phyloP scores from a whole-genome alignment of 1,140 invertebrate genomes.

The Halictus rubicundus region DNA sequence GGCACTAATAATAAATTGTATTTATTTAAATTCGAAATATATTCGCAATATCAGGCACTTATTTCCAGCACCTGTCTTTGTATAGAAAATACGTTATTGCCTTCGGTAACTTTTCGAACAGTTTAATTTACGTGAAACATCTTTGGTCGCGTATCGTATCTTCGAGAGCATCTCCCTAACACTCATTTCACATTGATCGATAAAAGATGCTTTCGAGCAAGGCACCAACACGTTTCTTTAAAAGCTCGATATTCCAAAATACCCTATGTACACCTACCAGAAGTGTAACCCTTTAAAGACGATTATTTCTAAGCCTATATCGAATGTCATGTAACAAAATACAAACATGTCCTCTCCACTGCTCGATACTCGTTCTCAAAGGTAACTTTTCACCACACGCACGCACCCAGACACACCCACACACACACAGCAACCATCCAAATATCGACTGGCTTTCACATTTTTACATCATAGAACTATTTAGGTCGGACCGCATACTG shows the following conservation, averaged over 20 bases:
- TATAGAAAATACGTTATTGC: background rate
- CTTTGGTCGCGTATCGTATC: conserved; percentile 22
- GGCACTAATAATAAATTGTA: conserved; percentile 26
- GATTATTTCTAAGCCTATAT: background rate
- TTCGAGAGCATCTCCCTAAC: too few relatives aligned
- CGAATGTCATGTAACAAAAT: background rate
- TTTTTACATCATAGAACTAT: background rate
- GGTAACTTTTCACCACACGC: background rate
- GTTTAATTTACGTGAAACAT: background rate
- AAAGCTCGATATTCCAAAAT: background rate
- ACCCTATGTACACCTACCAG: background rate
- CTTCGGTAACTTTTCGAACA: background rate
- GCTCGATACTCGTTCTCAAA: background rate
- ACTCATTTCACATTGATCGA: background rate
- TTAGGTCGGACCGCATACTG: background rate
- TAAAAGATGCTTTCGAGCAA: background rate
- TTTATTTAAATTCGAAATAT: conserved; percentile 27
- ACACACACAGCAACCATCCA: background rate
- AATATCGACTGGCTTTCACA: background rate
- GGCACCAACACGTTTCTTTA: background rate
- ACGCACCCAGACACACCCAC: too few relatives aligned
- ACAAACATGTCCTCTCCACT: background rate
- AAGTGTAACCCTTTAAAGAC: background rate
- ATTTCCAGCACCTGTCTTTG: background rate
- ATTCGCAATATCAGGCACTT: conserved; percentile 8